These are phyloP conservation scores for Bibio marci DNA, from an alignment of 2,888 invertebrate species.

Conservation along the genomic window DNA sequence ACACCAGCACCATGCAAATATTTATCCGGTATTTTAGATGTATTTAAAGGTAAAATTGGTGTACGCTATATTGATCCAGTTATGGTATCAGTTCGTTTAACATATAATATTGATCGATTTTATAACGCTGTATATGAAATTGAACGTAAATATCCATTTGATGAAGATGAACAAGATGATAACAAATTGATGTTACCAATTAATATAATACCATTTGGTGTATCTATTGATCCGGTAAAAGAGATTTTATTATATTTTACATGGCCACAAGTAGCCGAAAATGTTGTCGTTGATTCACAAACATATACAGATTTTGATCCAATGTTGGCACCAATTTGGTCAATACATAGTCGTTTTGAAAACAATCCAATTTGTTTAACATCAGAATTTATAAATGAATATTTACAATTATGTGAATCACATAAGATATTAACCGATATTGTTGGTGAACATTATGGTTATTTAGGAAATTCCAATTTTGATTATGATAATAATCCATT, in stretches of 20 bases:
- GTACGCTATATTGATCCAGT: constrained; percentile 38
- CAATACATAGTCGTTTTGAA: constrained; percentile 44
- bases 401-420: constrained; percentile 18
- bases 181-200: constrained; percentile 57
- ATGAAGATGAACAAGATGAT: constrained; percentile 36
- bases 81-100: constrained; percentile 47
- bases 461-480: constrained; percentile 32
- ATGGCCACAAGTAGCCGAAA: constrained; percentile 76
- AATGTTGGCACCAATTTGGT: constrained; percentile 60
- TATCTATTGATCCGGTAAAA: constrained; percentile 63
- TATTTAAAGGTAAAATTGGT: constrained; percentile 84
- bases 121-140: constrained; percentile 18
- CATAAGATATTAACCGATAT: constrained; percentile 16
- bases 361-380: constrained; percentile 59
- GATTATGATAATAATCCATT: constrained; percentile 38
- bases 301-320: constrained; percentile 81
- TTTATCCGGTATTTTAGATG: constrained; percentile 61
- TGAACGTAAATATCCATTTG: constrained; percentile 13
- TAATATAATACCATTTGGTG: constrained; percentile 67
- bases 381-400: constrained; percentile 54
- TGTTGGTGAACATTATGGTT: constrained; percentile 23
- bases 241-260: constrained; percentile 61
- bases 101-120: constrained; percentile 36
- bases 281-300: constrained; percentile 73
- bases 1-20: constrained; percentile 68